Conservation (phyloP, 2,113 vertebrate genomes). For the Megaceryle maxima region DNA sequence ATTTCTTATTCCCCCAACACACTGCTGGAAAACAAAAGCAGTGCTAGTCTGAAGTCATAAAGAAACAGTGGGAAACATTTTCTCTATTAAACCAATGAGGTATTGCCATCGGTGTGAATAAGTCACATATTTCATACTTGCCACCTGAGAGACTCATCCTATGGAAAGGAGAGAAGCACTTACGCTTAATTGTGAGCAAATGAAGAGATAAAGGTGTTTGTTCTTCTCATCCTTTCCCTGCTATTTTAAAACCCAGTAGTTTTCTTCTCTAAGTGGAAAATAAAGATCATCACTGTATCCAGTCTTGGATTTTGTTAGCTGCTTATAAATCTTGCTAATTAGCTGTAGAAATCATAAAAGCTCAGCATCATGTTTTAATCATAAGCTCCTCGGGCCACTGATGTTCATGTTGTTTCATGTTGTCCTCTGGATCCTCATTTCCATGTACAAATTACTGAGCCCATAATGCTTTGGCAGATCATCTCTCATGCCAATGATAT, state of each 20-base stretch:
- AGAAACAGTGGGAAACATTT: background rate
- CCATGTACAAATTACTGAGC: constrained; percentile 49
- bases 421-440: constrained; percentile 47
- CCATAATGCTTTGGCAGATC: constrained; percentile 24
- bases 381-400: constrained; percentile 44
- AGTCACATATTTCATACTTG: background rate
- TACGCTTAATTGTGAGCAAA: background rate
- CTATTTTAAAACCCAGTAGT: background rate
- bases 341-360: constrained; percentile 63
- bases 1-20: background rate
- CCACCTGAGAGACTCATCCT: background rate
- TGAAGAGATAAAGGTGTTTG: background rate
- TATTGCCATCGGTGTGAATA: background rate
- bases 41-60: background rate
- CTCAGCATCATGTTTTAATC: constrained; percentile 63
- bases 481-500: constrained; percentile 35
- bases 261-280: constrained; percentile 49
- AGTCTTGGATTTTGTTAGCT: background rate
- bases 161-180: background rate
- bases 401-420: constrained; percentile 58
- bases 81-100: background rate
- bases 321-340: constrained; percentile 64
- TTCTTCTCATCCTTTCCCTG: background rate
- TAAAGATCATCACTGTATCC: background rate
- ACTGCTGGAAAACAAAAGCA: background rate